Evolutionary conservation across 2,113 vertebrate genomes (phyloP).

Genomic region (Corydoras sp.): DNA sequence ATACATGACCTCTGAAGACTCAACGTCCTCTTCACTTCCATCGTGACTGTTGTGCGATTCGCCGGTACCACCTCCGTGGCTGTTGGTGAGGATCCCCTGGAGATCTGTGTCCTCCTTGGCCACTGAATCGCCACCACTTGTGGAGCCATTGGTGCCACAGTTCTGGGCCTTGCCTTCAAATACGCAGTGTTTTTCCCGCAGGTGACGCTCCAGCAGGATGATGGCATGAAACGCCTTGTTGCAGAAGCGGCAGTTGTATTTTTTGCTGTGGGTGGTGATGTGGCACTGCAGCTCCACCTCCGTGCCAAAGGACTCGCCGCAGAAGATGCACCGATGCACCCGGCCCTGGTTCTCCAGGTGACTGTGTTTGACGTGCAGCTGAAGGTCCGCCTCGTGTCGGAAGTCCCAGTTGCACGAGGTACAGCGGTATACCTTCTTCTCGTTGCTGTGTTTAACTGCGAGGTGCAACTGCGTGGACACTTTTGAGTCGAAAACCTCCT

Average conservation of each 20-base stretch:
- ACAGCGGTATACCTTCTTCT: slow-evolving; percentile 93
- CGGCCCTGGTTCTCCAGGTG: slow-evolving; percentile 86
- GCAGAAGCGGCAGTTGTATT: slow-evolving; percentile 97
- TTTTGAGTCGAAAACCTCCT: slow-evolving; percentile 96
- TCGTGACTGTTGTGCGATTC: slow-evolving; percentile 85
- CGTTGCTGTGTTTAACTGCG: slow-evolving; percentile 96
- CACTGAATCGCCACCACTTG: slow-evolving; percentile 62
- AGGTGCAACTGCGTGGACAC: slow-evolving; percentile 95
- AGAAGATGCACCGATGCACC: slow-evolving; percentile 80
- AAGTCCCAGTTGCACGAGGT: slow-evolving; percentile 99
- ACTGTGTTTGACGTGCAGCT: slow-evolving; percentile 93
- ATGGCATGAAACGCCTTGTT: slow-evolving; percentile 97
- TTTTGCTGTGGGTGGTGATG: slow-evolving; percentile 97
- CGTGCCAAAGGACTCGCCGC: slow-evolving; percentile 89
- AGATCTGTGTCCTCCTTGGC: slow-evolving; percentile 89
- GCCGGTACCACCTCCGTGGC: slow-evolving; percentile 65
- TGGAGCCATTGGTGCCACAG: slow-evolving; percentile 84
- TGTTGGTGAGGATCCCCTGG: slow-evolving; percentile 84
- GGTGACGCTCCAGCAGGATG: slow-evolving; percentile 88
- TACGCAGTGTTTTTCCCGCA: slow-evolving; percentile 89
- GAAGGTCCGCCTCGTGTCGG: slow-evolving; percentile 87
- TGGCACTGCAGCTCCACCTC: slow-evolving; percentile 98
- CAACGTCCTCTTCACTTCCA: slow-evolving; percentile 88
- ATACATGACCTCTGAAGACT: slow-evolving; percentile 90
- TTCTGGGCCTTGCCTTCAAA: slow-evolving; percentile 89